Evolutionary conservation across 2,888 invertebrate genomes (phyloP).

Genomic region (Mayetiola destructor): DNA sequence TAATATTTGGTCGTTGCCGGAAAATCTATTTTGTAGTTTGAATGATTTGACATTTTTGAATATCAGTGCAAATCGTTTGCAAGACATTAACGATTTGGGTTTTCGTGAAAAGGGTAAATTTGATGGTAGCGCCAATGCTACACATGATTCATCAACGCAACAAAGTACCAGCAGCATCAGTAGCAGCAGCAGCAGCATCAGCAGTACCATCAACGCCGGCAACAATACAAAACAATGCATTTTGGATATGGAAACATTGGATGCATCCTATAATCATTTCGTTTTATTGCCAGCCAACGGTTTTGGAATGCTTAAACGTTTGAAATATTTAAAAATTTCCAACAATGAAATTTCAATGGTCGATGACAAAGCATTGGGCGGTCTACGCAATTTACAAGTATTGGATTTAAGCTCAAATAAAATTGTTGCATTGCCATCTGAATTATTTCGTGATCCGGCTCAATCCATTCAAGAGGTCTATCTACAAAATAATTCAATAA

Average conservation of each 20-base stretch:
- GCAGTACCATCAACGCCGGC: no score
- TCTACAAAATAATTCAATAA: constrained; percentile 81
- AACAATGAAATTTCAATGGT: constrained; percentile 83
- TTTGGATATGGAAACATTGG: constrained; percentile 66
- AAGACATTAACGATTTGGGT: constrained; percentile 75
- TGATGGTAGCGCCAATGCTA: neutral
- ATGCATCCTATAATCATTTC: constrained; percentile 73
- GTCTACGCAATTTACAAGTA: constrained; percentile 65
- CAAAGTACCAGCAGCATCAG: constrained; percentile 11
- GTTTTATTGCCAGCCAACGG: constrained; percentile 68
- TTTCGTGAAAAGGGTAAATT: constrained; percentile 48
- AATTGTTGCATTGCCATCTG: constrained; percentile 73
- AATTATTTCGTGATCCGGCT: constrained; percentile 65
- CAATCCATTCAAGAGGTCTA: constrained; percentile 75
- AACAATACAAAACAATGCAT: constrained; percentile 43
- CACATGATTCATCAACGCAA: neutral
- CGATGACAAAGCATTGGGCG: constrained; percentile 66
- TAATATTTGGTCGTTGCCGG: constrained; percentile 80
- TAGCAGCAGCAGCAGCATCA: constrained; percentile 23
- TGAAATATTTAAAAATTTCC: constrained; percentile 68
- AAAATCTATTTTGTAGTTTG: constrained; percentile 69
- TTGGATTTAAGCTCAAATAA: constrained; percentile 83
- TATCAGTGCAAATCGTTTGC: constrained; percentile 73
- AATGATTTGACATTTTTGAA: constrained; percentile 67
- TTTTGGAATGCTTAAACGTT: constrained; percentile 61